Base-by-base conservation (phyloP, 2,113 vertebrate genomes). In the Diadophis punctatus region DNA sequence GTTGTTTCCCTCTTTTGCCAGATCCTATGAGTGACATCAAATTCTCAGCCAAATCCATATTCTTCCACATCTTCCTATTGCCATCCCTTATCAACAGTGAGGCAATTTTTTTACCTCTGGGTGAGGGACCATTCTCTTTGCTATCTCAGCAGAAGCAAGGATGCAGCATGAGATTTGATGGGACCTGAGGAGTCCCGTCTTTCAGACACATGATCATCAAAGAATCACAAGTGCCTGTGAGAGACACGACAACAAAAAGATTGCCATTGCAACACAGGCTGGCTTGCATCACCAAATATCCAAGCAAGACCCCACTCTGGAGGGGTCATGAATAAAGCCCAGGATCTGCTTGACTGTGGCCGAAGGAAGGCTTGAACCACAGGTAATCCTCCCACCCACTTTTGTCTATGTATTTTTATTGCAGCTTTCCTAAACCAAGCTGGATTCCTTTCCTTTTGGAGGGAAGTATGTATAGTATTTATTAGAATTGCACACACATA, bases 321-420 rank as follows among this genome's bases (percentile, higher is more conserved):
- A 53, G 25, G 23, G 87, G 90, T 86, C 87, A 93, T 93, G 93
- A 89, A 14, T 90, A 43, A 86, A 86, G 46, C 49, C 87, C 55
- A 55, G 87, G 48, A n/a, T 63, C 49, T 86, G 87, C 55, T 89
- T 89, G 48, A 27, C 34, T 60, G 93, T 88, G 55, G 52, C 25
- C 39, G 51, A 90, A 88, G 68, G 55, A 93, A 86, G 48, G 43
- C 58, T 34, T 93, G 25, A 93, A 46, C 3, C 49, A 53, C 87
- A 93, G 93, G 93, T 93, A 93, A 88, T 23, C 43, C 30, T 86
- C 43, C 46, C 43, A 60, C 9, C 27, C 11, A 27, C 56, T 30
- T 58, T 18, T 8, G 23, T 12, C 22, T 23, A 9, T 23, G 53
- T 16, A 8, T 22, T 56, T 88, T 39, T 34, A 23, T 88, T 56